These are phyloP conservation scores for Crotalus tigris DNA, from an alignment of 2,113 vertebrate species.

Conservation along the genomic window DNA sequence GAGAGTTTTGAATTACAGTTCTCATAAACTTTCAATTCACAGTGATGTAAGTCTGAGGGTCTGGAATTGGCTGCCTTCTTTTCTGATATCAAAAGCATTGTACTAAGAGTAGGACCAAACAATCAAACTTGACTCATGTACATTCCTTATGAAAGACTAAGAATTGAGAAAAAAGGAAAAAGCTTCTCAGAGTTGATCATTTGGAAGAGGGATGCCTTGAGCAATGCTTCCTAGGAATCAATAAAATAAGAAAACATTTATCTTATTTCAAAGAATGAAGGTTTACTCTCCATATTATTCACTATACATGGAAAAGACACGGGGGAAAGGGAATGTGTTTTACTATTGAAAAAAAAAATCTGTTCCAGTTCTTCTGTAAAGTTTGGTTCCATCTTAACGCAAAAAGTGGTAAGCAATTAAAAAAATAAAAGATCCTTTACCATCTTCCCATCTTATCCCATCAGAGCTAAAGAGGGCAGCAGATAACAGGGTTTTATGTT, in stretches of 20 bases:
- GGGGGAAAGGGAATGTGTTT: neutral
- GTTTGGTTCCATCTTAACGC: neutral
- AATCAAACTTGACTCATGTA: neutral
- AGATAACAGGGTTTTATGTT: neutral
- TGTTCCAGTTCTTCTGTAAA: neutral
- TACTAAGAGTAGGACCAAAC: neutral
- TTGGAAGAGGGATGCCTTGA: neutral
- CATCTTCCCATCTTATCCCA: neutral
- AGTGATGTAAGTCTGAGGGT: neutral
- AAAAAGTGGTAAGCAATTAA: neutral
- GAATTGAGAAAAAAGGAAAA: neutral
- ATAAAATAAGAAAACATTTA: neutral
- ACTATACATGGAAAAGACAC: neutral
- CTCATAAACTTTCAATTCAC: neutral
- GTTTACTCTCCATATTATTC: neutral
- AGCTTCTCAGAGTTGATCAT: neutral
- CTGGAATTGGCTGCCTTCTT: neutral
- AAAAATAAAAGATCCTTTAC: neutral
- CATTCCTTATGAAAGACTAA: neutral
- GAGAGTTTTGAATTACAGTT: neutral
- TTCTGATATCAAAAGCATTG: neutral
- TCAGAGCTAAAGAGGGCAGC: neutral
- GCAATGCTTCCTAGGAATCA: neutral
- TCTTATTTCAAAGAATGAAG: neutral
- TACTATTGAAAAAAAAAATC: neutral